Percentiles rank a stretch among this genome's conserved stretches.
Evolutionary conservation across 2,888 invertebrate species (phyloP).

Genomic region (Ditula angustiorana): DNA sequence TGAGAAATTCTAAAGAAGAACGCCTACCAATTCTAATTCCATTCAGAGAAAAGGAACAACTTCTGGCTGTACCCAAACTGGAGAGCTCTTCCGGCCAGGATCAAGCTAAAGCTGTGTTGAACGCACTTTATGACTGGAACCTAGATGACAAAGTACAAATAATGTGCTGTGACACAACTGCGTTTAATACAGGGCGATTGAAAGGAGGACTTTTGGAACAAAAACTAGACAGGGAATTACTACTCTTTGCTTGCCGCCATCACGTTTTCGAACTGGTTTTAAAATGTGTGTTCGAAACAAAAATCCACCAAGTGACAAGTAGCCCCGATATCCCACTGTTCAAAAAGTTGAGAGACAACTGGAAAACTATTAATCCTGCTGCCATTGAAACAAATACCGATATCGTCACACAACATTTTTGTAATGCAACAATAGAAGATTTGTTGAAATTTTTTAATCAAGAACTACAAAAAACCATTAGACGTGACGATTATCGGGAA

Average conservation of each 20-base stretch:
- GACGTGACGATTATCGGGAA: constrained; percentile 31
- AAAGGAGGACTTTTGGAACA: constrained; percentile 37
- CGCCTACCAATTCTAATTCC: constrained; percentile 59
- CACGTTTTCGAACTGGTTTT: constrained; percentile 39
- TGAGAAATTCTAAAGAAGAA: constrained; percentile 47
- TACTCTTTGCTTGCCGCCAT: constrained; percentile 41
- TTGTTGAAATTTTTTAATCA: constrained; percentile 6
- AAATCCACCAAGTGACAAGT: constrained; percentile 23
- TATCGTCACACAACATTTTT: neutral
- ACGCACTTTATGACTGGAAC: constrained; percentile 42
- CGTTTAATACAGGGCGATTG: constrained; percentile 36
- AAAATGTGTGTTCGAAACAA: constrained; percentile 36
- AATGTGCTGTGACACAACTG: constrained; percentile 42
- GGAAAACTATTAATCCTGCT: constrained; percentile 3
- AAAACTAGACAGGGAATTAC: constrained; percentile 29
- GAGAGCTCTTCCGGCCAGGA: constrained; percentile 38
- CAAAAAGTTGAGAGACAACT: no score
- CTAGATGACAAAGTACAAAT: constrained; percentile 41
- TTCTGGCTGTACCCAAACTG: no score
- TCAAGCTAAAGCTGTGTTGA: constrained; percentile 40
- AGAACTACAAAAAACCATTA: constrained; percentile 10
- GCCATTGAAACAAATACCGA: neutral
- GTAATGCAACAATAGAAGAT: constrained; percentile 2
- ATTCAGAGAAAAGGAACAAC: constrained; percentile 41
- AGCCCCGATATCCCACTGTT: no score